Evolutionary conservation across 2,888 invertebrate genomes (phyloP).

Genomic region (Listrodromus nycthemerus): DNA sequence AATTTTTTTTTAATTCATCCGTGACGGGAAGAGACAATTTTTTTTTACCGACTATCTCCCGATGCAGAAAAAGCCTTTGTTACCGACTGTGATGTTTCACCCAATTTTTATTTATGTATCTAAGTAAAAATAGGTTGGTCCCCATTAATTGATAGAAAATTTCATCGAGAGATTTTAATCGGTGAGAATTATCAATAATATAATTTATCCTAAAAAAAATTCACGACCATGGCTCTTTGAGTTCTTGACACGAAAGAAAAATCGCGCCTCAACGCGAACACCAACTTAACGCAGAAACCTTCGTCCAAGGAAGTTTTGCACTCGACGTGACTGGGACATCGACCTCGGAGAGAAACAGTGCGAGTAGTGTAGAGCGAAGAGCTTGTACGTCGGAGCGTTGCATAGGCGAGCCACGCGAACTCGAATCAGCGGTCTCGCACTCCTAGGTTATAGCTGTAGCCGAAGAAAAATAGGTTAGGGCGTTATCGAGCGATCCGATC

Average conservation of each 20-base stretch:
- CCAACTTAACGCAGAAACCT: neutral
- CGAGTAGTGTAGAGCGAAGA: neutral
- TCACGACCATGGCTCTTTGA: too few species aligned
- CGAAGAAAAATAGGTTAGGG: constrained; percentile 63
- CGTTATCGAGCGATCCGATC: constrained; percentile 61
- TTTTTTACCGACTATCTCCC: too few species aligned
- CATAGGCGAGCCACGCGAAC: neutral
- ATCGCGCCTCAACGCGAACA: too few species aligned
- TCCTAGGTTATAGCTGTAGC: constrained; percentile 16
- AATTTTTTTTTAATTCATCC: too few species aligned
- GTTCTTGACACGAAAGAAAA: too few species aligned
- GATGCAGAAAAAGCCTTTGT: too few species aligned
- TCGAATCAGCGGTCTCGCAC: constrained; percentile 21
- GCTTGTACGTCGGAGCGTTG: constrained; percentile 6
- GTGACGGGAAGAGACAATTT: neutral
- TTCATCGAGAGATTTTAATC: too few species aligned
- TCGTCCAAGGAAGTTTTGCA: neutral
- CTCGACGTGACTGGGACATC: constrained; percentile 5
- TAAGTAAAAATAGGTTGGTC: too few species aligned
- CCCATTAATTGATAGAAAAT: too few species aligned
- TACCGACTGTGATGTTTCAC: neutral
- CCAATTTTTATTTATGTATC: too few species aligned
- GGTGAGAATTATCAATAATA: too few species aligned
- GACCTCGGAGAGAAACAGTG: constrained; percentile 1
- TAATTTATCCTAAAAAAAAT: too few species aligned